Evolutionary conservation across 2,888 invertebrate species (phyloP), one percentile per base, ranked within the genome.

Genomic region (Drosophila rubida): DNA sequence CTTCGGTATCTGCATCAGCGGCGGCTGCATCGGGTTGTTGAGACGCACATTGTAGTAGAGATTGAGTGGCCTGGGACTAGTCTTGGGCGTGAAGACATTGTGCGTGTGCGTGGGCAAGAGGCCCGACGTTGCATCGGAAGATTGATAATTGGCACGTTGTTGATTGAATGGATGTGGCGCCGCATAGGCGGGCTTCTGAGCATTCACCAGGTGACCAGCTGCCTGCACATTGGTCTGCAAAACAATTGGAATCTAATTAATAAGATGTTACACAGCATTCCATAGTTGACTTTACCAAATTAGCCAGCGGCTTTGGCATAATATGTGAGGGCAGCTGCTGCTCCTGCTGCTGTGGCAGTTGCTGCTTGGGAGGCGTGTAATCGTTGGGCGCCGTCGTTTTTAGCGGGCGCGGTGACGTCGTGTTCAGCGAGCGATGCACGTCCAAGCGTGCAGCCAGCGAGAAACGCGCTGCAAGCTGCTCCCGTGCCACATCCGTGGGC

Each of bases 381-480:
- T 81, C 87, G 9, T 39, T 19, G 19, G 51, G 30, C 14, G 58
- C n/a, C 8, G 22, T 13, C 13, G 73, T 4, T 37, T 65, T 79
- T 0, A 79, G 50, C 19, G 76, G 64, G 16, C 72, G 45, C 0
- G 68, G 39, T 22, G 48, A 62, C 35, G 59, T 37, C 0, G 62
- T 9, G 11, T 39, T 55, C 0, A 78, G 16, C 23, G 75, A 41
- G 16, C 90, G 90, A 59, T 81, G 75, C 57, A 88, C 84, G 46
- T 90, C 84, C 8, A 90, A 62, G 23, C 90, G 82, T 22, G 88
- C 82, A 2, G 90, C 58, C 4, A 89, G 59, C 6, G 90, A 89
- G 13, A 79, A 76, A 3, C 83, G 78, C 6, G 80, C 78, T 14
- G 80, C 83, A n/a, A 89, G 59, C 70, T 89, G 80, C 59, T 89